Conservation (phyloP, 2,797 vertebrate genomes). For the Hippoglossus hippoglossus region DNA sequence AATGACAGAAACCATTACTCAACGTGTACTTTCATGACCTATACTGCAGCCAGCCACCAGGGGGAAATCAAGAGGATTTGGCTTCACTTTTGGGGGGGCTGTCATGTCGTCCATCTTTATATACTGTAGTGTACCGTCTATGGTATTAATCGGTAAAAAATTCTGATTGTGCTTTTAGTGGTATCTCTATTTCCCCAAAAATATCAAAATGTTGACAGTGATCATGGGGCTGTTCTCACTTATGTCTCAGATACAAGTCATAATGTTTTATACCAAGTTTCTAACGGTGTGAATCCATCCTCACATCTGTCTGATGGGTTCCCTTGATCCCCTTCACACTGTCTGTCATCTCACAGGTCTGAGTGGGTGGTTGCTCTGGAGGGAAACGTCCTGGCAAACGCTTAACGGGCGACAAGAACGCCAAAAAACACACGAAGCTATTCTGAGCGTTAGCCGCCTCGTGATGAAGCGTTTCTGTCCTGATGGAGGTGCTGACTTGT, state of each 20-base stretch:
- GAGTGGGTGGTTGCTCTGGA: conserved; percentile 19
- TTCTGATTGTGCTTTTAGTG: no score
- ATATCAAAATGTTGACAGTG: neutral
- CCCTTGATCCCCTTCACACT: neutral
- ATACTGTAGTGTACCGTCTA: no score
- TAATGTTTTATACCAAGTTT: neutral
- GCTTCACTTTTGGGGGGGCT: no score
- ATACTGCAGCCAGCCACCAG: no score
- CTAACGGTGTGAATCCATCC: neutral
- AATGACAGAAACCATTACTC: no score
- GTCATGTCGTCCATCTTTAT: no score
- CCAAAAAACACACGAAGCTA: conserved; percentile 33
- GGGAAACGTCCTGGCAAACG: conserved; percentile 30
- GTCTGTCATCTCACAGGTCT: conserved; percentile 11
- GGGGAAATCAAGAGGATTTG: no score
- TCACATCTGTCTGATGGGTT: neutral
- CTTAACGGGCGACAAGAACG: neutral
- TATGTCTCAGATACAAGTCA: neutral
- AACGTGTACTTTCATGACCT: no score
- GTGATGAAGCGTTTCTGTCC: conserved; percentile 6
- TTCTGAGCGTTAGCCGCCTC: conserved; percentile 8
- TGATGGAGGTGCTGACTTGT: conserved; percentile 20
- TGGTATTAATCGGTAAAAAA: no score
- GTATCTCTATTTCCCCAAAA: no score
- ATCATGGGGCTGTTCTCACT: neutral